Percentiles rank a stretch among this genome's conserved stretches.
phyloP scores from a whole-genome alignment of 2,113 vertebrate genomes.

The Catharus minimus region DNA sequence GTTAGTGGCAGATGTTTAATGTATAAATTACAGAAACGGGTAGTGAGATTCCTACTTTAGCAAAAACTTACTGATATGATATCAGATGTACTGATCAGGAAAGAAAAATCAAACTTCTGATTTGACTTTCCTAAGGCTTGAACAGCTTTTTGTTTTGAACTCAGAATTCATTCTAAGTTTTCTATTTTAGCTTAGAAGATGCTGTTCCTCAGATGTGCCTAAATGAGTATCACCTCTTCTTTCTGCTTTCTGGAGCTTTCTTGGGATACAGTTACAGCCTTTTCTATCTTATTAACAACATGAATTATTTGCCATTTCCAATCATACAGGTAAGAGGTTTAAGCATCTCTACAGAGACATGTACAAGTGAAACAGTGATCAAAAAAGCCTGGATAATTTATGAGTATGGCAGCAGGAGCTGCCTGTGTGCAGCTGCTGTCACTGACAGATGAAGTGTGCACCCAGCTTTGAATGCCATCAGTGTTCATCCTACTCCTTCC shows the following conservation, averaged over 20 bases:
- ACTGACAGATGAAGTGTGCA: rapidly evolving
- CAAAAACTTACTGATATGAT: neutral
- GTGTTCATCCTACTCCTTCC: neutral
- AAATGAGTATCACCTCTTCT: conserved; percentile 90
- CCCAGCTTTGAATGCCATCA: neutral
- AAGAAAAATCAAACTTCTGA: neutral
- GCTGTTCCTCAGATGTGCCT: conserved; percentile 76
- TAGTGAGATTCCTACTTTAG: neutral
- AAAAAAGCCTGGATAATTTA: neutral
- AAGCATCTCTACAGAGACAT: neutral
- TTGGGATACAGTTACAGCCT: conserved; percentile 91
- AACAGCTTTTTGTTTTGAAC: neutral
- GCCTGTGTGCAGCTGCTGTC: neutral
- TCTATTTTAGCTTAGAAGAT: conserved; percentile 31
- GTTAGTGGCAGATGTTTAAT: neutral
- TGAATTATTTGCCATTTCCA: conserved; percentile 92
- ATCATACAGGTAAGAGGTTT: conserved; percentile 84
- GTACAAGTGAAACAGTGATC: neutral
- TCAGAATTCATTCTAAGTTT: neutral
- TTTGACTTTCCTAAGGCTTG: neutral
- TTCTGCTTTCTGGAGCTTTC: conserved; percentile 89
- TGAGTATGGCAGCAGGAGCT: neutral
- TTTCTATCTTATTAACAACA: conserved; percentile 87
- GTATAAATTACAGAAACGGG: neutral
- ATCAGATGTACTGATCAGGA: neutral